Percentiles rank a stretch among this genome's conserved stretches.
These are phyloP conservation scores for Ichneumoninae sp. DNA, from an alignment of 2,888 invertebrate genomes.

Conservation along the genomic window DNA sequence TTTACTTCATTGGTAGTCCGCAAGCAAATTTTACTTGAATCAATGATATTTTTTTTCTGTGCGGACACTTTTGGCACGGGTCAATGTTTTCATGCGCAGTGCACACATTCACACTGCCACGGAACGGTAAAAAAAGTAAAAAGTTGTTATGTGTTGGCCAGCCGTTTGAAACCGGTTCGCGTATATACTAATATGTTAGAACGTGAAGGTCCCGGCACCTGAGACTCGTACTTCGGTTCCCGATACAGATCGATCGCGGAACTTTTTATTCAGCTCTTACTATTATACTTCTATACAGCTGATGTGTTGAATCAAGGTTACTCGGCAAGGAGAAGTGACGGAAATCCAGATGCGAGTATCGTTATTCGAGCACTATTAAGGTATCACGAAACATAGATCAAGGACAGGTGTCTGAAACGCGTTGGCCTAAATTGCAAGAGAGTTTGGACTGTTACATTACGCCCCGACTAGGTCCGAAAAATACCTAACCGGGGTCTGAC, in stretches of 20 bases:
- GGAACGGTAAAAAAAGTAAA: not conserved
- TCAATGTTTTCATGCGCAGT: not conserved
- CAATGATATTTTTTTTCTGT: no score
- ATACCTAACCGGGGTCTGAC: no score
- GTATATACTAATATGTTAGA: constrained; percentile 3
- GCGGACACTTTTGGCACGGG: no score
- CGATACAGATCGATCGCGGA: constrained; percentile 19
- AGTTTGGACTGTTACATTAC: no score
- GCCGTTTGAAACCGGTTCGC: constrained; percentile 39
- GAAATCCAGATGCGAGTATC: not conserved
- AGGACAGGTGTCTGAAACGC: no score
- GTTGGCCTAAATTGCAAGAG: no score
- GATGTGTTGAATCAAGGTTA: constrained; percentile 20
- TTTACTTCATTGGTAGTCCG: no score
- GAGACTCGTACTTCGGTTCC: constrained; percentile 24
- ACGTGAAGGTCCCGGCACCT: constrained; percentile 36
- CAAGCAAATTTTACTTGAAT: no score
- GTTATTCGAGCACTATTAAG: no score
- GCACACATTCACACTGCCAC: not conserved
- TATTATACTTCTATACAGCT: not conserved
- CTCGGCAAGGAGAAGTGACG: not conserved
- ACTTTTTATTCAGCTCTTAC: constrained; percentile 14
- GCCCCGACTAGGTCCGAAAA: no score
- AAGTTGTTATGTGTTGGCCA: not conserved
- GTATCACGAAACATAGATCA: no score